Conservation (phyloP, 2,797 vertebrate genomes). For the Paguma larvata region DNA sequence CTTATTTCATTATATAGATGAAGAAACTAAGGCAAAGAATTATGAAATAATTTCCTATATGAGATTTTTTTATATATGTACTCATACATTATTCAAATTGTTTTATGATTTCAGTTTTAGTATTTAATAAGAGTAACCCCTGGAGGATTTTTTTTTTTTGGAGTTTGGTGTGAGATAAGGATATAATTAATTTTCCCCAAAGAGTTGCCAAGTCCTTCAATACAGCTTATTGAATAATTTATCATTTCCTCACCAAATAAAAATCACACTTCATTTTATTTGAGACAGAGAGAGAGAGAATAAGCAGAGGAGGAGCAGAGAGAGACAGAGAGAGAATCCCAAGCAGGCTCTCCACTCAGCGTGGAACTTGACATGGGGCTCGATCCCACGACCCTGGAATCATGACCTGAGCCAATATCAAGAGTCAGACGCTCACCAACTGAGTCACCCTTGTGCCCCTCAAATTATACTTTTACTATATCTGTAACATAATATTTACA, state of each 20-base stretch:
- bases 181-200: constrained; percentile 37
- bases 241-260: constrained; percentile 8
- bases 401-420: no score
- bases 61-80: not conserved
- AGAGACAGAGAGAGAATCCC: no score
- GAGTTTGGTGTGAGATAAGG: not conserved
- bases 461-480: constrained; percentile 18
- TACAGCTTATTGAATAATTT: constrained; percentile 30
- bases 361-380: no score
- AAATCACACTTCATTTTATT: constrained; percentile 36
- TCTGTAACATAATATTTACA: not conserved
- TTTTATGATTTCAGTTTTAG: constrained; percentile 12
- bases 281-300: no score
- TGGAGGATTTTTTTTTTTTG: not conserved
- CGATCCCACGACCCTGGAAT: no score
- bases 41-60: not conserved
- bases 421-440: no score
- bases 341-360: no score
- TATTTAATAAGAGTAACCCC: not conserved
- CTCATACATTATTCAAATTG: not conserved
- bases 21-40: not conserved
- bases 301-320: no score
- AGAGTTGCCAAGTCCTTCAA: not conserved
- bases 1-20: not conserved
- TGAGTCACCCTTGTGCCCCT: no score